phyloP scores from a whole-genome alignment of 2,797 vertebrate species.

The Loriculus beryllinus region DNA sequence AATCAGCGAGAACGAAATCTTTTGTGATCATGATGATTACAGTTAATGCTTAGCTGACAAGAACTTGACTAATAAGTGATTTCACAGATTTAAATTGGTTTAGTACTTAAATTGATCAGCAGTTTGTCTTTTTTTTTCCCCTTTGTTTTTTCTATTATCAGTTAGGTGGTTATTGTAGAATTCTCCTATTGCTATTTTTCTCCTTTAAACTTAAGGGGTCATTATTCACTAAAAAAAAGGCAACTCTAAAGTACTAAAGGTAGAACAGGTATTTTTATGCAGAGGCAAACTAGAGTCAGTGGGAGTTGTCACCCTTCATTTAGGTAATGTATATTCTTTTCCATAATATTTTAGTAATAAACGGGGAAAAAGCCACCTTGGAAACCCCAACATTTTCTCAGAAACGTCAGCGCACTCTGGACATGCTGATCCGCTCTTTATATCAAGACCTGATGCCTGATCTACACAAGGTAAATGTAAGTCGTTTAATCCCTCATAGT shows the following conservation, averaged over 20 bases:
- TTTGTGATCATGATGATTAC: background rate
- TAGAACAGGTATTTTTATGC: background rate
- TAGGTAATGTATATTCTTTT: background rate
- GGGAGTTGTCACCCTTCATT: background rate
- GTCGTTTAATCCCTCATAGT: background rate
- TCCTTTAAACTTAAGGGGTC: background rate
- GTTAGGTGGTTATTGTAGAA: background rate
- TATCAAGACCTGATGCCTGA: slow-evolving; percentile 97
- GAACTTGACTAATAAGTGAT: background rate
- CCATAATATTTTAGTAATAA: slow-evolving; percentile 86
- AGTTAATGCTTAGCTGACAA: background rate
- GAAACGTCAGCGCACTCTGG: slow-evolving; percentile 95
- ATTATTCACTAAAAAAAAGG: background rate
- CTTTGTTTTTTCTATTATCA: background rate
- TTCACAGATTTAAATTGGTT: background rate
- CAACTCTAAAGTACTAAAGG: background rate
- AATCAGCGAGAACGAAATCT: background rate
- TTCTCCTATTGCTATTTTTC: background rate
- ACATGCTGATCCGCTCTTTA: slow-evolving; percentile 97
- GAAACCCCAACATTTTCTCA: slow-evolving; percentile 98
- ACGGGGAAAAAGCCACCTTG: slow-evolving; percentile 98
- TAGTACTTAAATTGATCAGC: background rate
- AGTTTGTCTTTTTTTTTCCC: background rate
- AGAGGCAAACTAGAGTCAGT: background rate
- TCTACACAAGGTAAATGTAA: slow-evolving; percentile 88